Evolutionary conservation across 2,888 invertebrate genomes (phyloP), one percentile per base, ranked within the genome.

Genomic region (Acanthosepion esculentum): DNA sequence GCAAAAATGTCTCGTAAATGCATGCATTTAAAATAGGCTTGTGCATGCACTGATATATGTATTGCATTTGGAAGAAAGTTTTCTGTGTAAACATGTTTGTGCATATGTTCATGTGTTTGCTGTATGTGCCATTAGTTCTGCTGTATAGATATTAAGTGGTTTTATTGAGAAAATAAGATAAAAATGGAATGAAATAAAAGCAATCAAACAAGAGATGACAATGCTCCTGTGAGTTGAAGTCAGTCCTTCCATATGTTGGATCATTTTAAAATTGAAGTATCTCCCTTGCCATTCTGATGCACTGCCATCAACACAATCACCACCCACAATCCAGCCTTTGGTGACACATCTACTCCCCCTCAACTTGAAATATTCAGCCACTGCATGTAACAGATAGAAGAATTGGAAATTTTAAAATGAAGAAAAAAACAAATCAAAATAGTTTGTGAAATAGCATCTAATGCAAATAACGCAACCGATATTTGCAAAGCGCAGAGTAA

Each of bases 261-360:
- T 78, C n/a, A 23, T 78, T 78, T 78, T 78, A 78, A 78, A 78
- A 78, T 78, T 78, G 78, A 78, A 78, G n/a, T 33, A 78, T 78
- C 78, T 78, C 78, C 78, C 78, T 78, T 78, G 78, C 78, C 78
- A 78, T n/a, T n/a, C 78, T n/a, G n/a, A 78, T 64, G 64, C 64
- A 26, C 64, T 26, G 26, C 50, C 8, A 8, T 15, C 50, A 50
- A 23, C 23, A 23, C 23, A 59, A 59, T 59, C 59, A 78, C 78
- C 78, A 78, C 78, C 78, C 78, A 78, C 78, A 78, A 78, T 78
- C n/a, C n/a, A 78, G n/a, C 78, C 78, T 78, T 78, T 78, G 78
- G 78, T 78, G 78, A 78, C 78, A 78, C n/a, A n/a, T n/a, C n/a
- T n/a, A n/a, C 10, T 33, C 78, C n/a, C 78, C 4, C 78, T 33